These are phyloP conservation scores for Azemiops feae DNA, from an alignment of 2,113 vertebrate genomes.

Conservation along the genomic window DNA sequence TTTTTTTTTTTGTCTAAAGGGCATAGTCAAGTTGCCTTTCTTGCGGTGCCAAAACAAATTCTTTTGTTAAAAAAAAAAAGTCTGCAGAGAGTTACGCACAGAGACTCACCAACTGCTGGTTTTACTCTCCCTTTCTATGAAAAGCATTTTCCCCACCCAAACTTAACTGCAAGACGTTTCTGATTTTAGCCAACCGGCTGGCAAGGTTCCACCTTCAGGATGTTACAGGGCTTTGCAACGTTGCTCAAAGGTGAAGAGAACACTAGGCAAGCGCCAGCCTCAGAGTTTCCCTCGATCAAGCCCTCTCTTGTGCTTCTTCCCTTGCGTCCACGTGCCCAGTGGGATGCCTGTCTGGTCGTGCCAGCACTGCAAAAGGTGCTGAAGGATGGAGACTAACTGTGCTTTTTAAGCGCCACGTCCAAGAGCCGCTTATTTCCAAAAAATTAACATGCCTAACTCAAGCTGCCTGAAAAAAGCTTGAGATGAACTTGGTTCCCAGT, in stretches of 20 bases:
- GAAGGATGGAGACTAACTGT: background rate
- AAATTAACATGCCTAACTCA: background rate
- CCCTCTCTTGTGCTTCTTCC: background rate
- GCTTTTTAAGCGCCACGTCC: background rate
- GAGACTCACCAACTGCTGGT: background rate
- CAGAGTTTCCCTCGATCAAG: background rate
- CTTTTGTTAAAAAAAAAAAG: background rate
- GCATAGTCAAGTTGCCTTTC: background rate
- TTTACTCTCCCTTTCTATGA: background rate
- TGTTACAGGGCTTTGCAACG: background rate
- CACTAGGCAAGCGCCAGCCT: background rate
- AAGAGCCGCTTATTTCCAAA: background rate
- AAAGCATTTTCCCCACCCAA: background rate
- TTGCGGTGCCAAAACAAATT: no score
- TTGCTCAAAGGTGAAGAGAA: background rate
- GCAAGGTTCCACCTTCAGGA: background rate
- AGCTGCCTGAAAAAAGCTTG: background rate
- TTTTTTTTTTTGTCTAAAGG: background rate
- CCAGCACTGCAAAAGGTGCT: background rate
- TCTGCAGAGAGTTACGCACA: background rate
- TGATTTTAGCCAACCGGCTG: background rate
- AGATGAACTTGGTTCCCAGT: background rate
- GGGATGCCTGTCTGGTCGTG: background rate
- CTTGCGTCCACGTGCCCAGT: background rate
- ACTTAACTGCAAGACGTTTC: background rate